Evolutionary conservation across 2,888 invertebrate species (phyloP).

Genomic region (Aphidoletes aphidimyza): DNA sequence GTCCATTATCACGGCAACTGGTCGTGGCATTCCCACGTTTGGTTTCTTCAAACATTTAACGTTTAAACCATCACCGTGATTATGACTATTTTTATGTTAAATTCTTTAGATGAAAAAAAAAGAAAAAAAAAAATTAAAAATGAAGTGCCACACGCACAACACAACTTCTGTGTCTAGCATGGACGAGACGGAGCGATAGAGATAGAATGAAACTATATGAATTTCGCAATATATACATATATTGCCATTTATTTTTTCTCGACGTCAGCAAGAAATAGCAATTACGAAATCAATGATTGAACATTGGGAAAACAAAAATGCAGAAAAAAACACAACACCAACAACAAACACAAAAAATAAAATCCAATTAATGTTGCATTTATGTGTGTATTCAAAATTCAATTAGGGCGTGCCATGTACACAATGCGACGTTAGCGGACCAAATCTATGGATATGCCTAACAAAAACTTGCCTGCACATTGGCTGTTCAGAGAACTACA

Average conservation of each 20-base stretch:
- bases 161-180: no score
- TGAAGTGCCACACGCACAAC: no score
- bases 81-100: not conserved
- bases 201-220: not conserved
- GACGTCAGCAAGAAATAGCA: no score
- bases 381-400: not conserved
- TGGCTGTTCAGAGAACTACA: slow-evolving; percentile 84
- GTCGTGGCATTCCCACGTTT: not conserved
- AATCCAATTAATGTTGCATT: not conserved
- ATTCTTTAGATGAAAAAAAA: not conserved
- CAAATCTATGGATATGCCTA: slow-evolving; percentile 88
- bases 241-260: not conserved
- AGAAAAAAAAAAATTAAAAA: no score
- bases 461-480: slow-evolving; percentile 81
- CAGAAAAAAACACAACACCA: no score
- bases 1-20: not conserved
- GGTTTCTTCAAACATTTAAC: not conserved
- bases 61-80: not conserved
- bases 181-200: no score
- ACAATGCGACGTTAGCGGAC: slow-evolving; percentile 78
- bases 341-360: no score
- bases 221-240: not conserved
- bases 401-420: slow-evolving; percentile 72
- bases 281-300: no score
- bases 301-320: no score